Base-by-base conservation (phyloP, 2,888 invertebrate genomes). In the Eupsilia transversa region DNA sequence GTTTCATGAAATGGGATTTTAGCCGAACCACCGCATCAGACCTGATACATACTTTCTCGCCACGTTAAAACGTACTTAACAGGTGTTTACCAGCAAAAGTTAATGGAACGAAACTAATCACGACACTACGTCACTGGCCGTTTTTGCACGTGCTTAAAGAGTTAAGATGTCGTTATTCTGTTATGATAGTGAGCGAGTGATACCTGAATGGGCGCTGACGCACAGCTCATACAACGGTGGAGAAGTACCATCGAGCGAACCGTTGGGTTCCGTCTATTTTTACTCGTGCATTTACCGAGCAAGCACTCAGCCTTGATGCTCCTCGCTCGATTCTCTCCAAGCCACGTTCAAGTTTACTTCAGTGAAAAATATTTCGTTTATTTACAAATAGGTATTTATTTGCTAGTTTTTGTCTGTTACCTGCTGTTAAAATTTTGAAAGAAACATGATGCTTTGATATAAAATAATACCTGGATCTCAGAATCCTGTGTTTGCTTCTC, bases 231-330 rank as follows among this genome's bases (percentile, higher is more conserved):
- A 90, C 89, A 49, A 57, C 64, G 57, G 52, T 60, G 60, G 66
- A 88, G 86, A 86, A 89, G 88, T 90, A 86, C 89, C 90, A 92
- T 89, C 91, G 90, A 92, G 87, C 89, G 90, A 90, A 92, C 85
- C 81, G 82, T 85, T 82, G 86, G 87, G 86, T 90, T 88, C 87
- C 86, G 86, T 92, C 94, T 95, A 96, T 95, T 94, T 93, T 94
- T 95, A 95, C 87, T 88, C 93, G 82, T 93, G 92, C 94, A 94
- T 93, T 94, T 94, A 86, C 88, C 86, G 85, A 83, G 86, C 86
- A 79, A 73, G 87, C 88, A 90, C 92, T 92, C 93, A 94, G 91
- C 94, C 94, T 94, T 94, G 94, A 87, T 92, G 89, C 90, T 88
- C 84, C 83, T 86, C 85, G 75, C 79, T 35, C 79, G 67, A 74